Evolutionary conservation across 1,140 invertebrate genomes (phyloP).

Genomic region (Cyrtorhinus lividipennis): DNA sequence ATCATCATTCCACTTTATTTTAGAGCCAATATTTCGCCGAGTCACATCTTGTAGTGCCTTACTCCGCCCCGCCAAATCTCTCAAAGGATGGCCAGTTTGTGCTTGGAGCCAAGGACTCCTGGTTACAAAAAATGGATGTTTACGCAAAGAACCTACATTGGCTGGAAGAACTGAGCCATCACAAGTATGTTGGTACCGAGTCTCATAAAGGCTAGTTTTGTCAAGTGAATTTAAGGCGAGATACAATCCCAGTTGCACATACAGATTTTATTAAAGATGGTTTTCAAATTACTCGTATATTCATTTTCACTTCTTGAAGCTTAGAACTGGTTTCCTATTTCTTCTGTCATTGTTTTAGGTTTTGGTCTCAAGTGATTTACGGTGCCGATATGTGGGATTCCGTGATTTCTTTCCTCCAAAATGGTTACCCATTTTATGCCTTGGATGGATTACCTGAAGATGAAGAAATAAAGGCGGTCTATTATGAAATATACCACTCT

Average conservation of each 20-base stretch:
- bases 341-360: constrained; percentile 35
- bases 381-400: constrained; percentile 46
- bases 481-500: constrained; percentile 41
- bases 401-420: constrained; percentile 55
- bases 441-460: constrained; percentile 34
- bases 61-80: constrained; percentile 7
- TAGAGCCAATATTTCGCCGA: constrained; percentile 17
- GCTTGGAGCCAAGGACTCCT: constrained; percentile 36
- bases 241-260: neutral
- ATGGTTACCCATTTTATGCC: constrained; percentile 51
- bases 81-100: constrained; percentile 3
- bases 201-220: constrained; percentile 18
- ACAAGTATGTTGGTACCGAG: too few species aligned
- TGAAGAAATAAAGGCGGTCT: constrained; percentile 30
- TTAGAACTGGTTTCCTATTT: neutral
- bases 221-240: neutral
- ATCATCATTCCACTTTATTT: neutral
- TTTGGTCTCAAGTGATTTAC: constrained; percentile 66
- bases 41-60: constrained; percentile 6
- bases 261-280: neutral
- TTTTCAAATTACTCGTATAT: neutral
- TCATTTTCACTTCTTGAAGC: too few species aligned
- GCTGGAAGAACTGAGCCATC: constrained; percentile 37
- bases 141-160: constrained; percentile 40
- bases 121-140: constrained; percentile 39